Base-by-base conservation (phyloP, 2,888 invertebrate genomes). In the Hetaerina titia region DNA sequence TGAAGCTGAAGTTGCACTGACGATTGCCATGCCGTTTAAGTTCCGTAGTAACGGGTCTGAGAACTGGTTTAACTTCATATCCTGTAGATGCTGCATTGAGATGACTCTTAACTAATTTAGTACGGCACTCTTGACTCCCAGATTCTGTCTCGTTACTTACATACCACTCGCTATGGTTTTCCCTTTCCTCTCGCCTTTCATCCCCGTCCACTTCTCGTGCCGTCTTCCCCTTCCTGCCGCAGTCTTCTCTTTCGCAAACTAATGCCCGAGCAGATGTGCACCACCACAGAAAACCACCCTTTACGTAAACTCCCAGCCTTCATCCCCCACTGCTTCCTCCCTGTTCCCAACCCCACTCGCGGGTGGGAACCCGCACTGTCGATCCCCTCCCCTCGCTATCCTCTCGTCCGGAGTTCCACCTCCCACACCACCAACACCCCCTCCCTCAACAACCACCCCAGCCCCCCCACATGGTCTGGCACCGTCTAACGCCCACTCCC, bases 401-500 rank as follows among this genome's bases (percentile, higher is more conserved):
- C 81, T 25, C 81, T 81, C 45, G 45, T 45, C 81, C 11, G 69
- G 5, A 6, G 22, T 31, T 6, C 81, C 81, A 31, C 31, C 81
- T 31, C 31, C 8, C 74, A 8, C 69, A 25, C 74, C 69, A 25
- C 74, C 74, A 8, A 74, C 81, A 22, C 45, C 45, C 45, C 81
- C 81, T 15, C 31, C 8, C 81, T 31, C 11, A 60, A 31, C 56
- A 57, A 89, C 64, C 56, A 56, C 56, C 56, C 92, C n/a, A 56
- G 19, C 89, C n/a, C 90, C 64, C 69, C 92, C 45, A 64, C 92
- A 69, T 92, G 7, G 56, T 92, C 69, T 92, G 81, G 81, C 45
- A 22, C 22, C 56, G 19, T 69, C 69, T 22, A 69, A n/a, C 31
- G 64, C 64, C 56, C 74, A 9, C 69, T 22, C 31, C 69, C 56